Percentiles rank a stretch among this genome's conserved stretches.
Evolutionary conservation across 1,140 invertebrate genomes (phyloP).

Genomic region (Lanistes nyassanus): DNA sequence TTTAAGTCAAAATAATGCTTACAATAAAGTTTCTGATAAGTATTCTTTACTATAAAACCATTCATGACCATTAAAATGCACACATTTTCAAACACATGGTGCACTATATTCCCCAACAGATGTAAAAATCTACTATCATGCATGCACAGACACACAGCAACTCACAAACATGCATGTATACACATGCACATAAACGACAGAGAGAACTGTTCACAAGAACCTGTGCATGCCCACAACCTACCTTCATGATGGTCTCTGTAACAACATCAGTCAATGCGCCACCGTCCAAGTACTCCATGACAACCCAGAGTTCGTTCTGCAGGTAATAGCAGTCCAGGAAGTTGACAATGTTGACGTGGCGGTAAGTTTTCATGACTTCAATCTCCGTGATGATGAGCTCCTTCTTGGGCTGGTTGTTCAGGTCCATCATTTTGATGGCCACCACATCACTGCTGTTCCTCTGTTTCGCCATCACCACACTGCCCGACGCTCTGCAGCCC

Average conservation of each 20-base stretch:
- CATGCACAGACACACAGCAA: too few relatives aligned
- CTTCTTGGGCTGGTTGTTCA: conserved; percentile 71
- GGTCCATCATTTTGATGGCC: conserved; percentile 71
- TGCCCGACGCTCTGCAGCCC: conserved; percentile 68
- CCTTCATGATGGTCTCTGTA: conserved; percentile 70
- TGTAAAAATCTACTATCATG: too few relatives aligned
- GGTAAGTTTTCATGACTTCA: conserved; percentile 66
- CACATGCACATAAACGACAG: neutral
- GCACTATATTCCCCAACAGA: too few relatives aligned
- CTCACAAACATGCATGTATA: too few relatives aligned
- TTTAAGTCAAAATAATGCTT: too few relatives aligned
- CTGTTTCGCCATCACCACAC: conserved; percentile 65
- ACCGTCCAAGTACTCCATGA: conserved; percentile 72
- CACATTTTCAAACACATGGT: too few relatives aligned
- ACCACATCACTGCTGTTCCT: conserved; percentile 60
- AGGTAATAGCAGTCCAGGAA: conserved; percentile 92
- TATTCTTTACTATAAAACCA: too few relatives aligned
- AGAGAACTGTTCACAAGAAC: neutral
- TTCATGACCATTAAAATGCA: too few relatives aligned
- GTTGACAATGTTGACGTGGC: conserved; percentile 70
- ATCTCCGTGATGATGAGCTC: conserved; percentile 72
- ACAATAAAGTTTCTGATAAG: too few relatives aligned
- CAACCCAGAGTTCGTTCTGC: conserved; percentile 73
- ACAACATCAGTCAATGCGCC: conserved; percentile 72
- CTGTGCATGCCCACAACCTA: neutral